A percentile compares a stretch with the other conserved stretches of the same genome.
These are phyloP conservation scores for Eulithis prunata DNA, from an alignment of 2,888 invertebrate genomes.

Conservation along the genomic window DNA sequence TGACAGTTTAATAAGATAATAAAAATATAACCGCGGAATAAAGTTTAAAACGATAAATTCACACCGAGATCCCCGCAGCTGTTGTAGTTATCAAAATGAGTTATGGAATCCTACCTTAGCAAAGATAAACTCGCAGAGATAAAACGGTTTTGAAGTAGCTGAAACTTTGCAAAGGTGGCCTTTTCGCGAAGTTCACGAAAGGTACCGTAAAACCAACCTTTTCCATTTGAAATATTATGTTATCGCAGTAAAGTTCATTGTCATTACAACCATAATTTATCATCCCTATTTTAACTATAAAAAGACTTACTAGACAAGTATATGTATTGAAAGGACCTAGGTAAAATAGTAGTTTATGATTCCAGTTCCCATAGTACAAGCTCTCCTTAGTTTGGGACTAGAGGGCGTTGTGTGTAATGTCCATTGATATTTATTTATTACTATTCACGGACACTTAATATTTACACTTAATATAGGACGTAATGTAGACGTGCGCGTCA, in stretches of 20 bases:
- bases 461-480: no score
- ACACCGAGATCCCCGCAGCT: slow-evolving; percentile 42
- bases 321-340: no score
- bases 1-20: slow-evolving; percentile 82
- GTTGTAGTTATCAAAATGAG: slow-evolving; percentile 44
- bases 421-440: no score
- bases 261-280: no score
- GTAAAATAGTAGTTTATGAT: no score
- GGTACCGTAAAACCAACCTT: slow-evolving; percentile 13
- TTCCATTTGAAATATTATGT: slow-evolving; percentile 10
- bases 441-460: no score
- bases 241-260: background rate
- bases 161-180: slow-evolving; percentile 28
- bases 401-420: no score
- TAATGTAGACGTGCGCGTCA: no score
- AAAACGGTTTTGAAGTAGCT: slow-evolving; percentile 35
- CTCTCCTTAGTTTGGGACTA: no score
- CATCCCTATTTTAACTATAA: no score
- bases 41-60: slow-evolving; percentile 45
- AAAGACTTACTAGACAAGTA: no score
- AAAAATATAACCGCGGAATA: slow-evolving; percentile 73
- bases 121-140: slow-evolving; percentile 34
- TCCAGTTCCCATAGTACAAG: no score
- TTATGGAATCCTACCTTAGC: slow-evolving; percentile 39
- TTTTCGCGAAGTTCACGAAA: slow-evolving; percentile 27